Evolutionary conservation across 2,888 invertebrate species (phyloP), one percentile per base, ranked within the genome.

Genomic region (Autographa gamma): DNA sequence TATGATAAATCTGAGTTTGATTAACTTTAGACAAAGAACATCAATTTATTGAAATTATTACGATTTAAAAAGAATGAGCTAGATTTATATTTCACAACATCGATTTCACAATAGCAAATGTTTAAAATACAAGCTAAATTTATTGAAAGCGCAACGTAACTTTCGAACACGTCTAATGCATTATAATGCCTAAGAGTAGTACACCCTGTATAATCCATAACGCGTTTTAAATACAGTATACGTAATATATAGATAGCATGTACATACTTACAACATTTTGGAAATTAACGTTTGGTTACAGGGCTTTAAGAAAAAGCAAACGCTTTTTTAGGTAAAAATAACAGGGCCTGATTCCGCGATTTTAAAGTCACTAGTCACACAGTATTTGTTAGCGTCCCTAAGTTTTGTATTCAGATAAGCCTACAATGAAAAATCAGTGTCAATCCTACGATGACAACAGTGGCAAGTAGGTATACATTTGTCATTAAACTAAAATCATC

Each of bases 141-240:
- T n/a, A n/a, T 77, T 32, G 65, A 80, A 85, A 86, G 86, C 83
- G 86, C 84, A 87, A 89, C 83, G 34, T 68, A 78, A 64, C 70
- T 73, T 74, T 66, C 66, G 74, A 79, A 80, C 79, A 84, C 77
- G 62, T 81, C 84, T 84, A 80, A 79, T 86, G 91, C 93, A 90
- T 89, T 88, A 88, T 85, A 90, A 93, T 93, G 93, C 91, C 93
- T 95, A 95, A 88, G 89, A 91, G 89, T 89, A 88, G 85, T 90
- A 90, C 93, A 95, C 95, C 95, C 95, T 95, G 95, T 95, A 87
- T 93, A 87, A 92, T 93, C 94, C 94, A 94, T 93, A 91, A 93
- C 89, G 91, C 88, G 88, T 89, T 91, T 88, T 86, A 81, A 87
- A 90, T 91, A 91, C 91, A 92, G 85, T 84, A 83, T 85, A 88